Evolutionary conservation across 2,113 vertebrate species (phyloP), one percentile per base, ranked within the genome.

Genomic region (Podilymbus podiceps): DNA sequence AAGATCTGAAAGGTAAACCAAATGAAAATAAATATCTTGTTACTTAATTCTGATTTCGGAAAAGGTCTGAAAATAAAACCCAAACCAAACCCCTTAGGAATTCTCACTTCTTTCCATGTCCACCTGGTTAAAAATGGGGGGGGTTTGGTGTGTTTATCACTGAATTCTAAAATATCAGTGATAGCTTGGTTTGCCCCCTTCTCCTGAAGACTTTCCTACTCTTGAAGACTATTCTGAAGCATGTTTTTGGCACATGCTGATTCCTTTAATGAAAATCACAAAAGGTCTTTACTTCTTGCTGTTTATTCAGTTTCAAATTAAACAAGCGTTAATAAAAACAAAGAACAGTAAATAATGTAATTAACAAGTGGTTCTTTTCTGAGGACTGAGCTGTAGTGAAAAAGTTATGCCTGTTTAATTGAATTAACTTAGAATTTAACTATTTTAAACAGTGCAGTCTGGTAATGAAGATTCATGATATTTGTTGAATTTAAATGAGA

Each of bases 361-460:
- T 94, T 95, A 93, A 60, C 27, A 68, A 92, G 33, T n/a, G 58
- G 17, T 80, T 72, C 40, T 86, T 90, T 85, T 91, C 55, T 71
- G 64, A 89, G 24, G 21, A 42, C 33, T 49, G 63, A 84, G 33
- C 44, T 74, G 24, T 66, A 74, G 19, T 81, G 60, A 52, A 95
- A 71, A 92, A 92, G 33, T 78, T 94, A 71, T 62, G 11, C 24
- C 56, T 5, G 9, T 86, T 94, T 95, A 92, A 84, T 74, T 84
- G 14, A 93, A 90, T 82, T 93, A 0, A 64, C 75, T 90, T 92
- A n/a, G 62, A 75, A 78, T 87, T 77, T 78, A 31, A 58, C 64
- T 89, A 27, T 10, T 77, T 95, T 94, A 91, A 64, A 82, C 89
- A 49, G 44, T 88, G 53, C 62, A 92, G 89, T 92, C 74, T 87